Percentiles rank a stretch among this genome's conserved stretches.
These are phyloP conservation scores for Prionace glauca DNA, from an alignment of 2,797 vertebrate species.

Conservation along the genomic window DNA sequence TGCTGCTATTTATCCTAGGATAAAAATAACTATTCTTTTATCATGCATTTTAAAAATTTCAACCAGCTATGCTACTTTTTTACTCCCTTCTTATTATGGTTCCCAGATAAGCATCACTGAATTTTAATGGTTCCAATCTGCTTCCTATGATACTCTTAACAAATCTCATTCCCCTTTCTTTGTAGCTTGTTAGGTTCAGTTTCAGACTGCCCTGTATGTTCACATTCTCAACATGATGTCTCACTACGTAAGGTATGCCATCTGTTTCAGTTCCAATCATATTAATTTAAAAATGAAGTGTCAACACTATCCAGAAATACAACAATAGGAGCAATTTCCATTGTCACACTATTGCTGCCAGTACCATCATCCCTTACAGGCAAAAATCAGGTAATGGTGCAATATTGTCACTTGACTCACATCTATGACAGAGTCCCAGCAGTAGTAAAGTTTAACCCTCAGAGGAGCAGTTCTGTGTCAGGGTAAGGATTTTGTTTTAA, in stretches of 20 bases:
- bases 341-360: background rate
- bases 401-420: constrained; percentile 3
- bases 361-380: background rate
- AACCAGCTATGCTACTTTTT: background rate
- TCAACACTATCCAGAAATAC: background rate
- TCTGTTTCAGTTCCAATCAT: background rate
- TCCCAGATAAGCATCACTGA: background rate
- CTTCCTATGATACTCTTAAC: background rate
- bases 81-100: background rate
- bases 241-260: background rate
- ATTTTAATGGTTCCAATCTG: background rate
- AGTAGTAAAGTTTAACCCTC: background rate
- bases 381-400: background rate
- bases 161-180: background rate
- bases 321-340: background rate
- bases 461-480: constrained; percentile 5
- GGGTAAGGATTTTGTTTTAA: constrained; percentile 2
- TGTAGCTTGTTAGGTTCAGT: background rate
- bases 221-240: background rate
- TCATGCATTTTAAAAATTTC: background rate
- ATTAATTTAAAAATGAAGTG: background rate
- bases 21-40: background rate
- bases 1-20: background rate
- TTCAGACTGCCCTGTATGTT: background rate
- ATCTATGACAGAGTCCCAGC: background rate